These are phyloP conservation scores for Orycteropus afer DNA, from an alignment of 2,113 vertebrate species.

Conservation along the genomic window DNA sequence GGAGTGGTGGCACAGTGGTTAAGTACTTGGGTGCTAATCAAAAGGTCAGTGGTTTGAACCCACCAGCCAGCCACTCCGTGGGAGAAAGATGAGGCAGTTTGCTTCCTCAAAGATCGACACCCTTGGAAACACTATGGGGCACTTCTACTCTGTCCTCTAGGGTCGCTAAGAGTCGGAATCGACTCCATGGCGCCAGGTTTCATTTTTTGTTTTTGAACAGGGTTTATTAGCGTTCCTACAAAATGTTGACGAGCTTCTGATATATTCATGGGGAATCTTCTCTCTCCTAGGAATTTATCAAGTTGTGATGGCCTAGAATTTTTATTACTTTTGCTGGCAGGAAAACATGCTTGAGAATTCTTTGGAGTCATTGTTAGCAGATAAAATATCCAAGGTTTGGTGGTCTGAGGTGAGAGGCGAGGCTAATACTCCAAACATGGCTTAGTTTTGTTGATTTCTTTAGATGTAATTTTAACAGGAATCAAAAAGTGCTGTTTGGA, in stretches of 20 bases:
- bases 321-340: constrained; percentile 29
- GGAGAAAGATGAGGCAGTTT: background rate
- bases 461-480: background rate
- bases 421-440: background rate
- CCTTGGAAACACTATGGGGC: background rate
- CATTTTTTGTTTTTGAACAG: background rate
- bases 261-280: constrained; percentile 21
- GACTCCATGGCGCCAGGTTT: background rate
- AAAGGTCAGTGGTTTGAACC: background rate
- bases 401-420: background rate
- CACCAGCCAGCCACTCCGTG: background rate
- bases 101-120: background rate
- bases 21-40: background rate
- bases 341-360: constrained; percentile 23
- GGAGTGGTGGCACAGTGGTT: background rate
- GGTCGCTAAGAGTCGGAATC: background rate
- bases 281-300: constrained; percentile 38
- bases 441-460: constrained; percentile 49
- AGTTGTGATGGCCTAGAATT: constrained; percentile 29
- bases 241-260: constrained; percentile 1
- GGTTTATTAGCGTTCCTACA: background rate
- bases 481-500: background rate
- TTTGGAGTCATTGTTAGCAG: constrained; percentile 27
- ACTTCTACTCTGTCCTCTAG: background rate
- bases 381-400: background rate